Conservation (phyloP, 1,140 invertebrate genomes). For the Sipha flava region DNA sequence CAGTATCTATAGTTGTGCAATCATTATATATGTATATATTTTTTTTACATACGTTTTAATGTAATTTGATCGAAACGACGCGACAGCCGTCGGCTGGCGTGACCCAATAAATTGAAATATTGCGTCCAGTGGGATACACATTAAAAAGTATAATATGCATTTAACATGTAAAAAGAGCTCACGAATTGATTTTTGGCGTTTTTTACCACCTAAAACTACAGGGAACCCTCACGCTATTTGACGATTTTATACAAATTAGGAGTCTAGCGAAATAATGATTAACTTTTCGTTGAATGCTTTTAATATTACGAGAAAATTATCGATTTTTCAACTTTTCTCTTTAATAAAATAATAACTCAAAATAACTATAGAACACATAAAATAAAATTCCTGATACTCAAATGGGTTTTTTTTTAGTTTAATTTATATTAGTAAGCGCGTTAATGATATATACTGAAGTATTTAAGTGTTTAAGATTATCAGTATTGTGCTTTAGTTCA, state of each 20-base stretch:
- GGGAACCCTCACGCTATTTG: neutral
- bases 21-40: too few relatives aligned
- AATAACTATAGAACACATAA: neutral
- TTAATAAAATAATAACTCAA: neutral
- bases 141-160: constrained; percentile 15
- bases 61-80: constrained; percentile 4
- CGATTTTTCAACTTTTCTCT: neutral
- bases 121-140: neutral
- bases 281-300: neutral
- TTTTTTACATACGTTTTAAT: neutral
- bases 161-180: constrained; percentile 5
- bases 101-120: constrained; percentile 28
- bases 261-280: neutral
- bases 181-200: neutral
- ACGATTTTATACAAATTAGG: constrained; percentile 22
- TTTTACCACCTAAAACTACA: neutral
- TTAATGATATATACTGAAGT: too few relatives aligned
- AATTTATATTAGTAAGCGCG: too few relatives aligned
- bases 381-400: neutral
- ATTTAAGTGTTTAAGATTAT: too few relatives aligned
- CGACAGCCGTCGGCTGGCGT: neutral
- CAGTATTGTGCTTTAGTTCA: too few relatives aligned
- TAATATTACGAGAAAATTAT: neutral
- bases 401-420: neutral
- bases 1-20: too few relatives aligned